A percentile compares a stretch with the other conserved stretches of the same genome.
These are phyloP conservation scores for Hemaris fuciformis DNA, from an alignment of 2,888 invertebrate species.

Conservation along the genomic window DNA sequence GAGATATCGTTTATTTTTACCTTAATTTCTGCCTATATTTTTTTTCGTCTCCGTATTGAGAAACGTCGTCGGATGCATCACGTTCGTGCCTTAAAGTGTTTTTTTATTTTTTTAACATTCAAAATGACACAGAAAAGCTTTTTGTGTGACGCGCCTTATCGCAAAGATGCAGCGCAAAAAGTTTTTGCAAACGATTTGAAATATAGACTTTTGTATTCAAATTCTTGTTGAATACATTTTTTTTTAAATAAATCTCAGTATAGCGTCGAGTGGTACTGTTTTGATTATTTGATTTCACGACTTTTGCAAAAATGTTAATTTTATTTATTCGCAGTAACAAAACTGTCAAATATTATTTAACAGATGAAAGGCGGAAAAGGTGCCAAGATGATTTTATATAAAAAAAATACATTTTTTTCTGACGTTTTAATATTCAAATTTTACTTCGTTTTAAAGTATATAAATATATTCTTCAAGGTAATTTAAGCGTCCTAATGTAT, in stretches of 20 bases:
- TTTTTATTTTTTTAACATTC: constrained; percentile 45
- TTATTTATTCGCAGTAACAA: constrained; percentile 2
- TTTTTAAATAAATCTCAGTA: constrained; percentile 14
- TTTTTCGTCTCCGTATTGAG: constrained; percentile 59
- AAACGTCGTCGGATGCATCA: constrained; percentile 70
- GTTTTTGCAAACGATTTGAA: constrained; percentile 42
- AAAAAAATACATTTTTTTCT: neutral
- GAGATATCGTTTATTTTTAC: constrained; percentile 39
- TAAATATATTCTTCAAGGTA: neutral
- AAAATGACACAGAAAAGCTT: constrained; percentile 77
- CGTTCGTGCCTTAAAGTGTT: constrained; percentile 48
- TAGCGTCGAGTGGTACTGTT: constrained; percentile 19
- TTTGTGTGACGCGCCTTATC: constrained; percentile 75
- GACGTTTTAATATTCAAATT: neutral
- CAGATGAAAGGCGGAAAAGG: neutral
- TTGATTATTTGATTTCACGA: constrained; percentile 18
- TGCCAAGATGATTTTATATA: neutral
- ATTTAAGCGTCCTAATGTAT: neutral
- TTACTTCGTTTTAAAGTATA: neutral
- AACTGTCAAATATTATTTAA: neutral
- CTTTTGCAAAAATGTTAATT: constrained; percentile 13
- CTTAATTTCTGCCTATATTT: constrained; percentile 41
- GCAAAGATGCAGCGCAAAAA: constrained; percentile 54
- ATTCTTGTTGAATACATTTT: constrained; percentile 37
- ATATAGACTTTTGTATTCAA: constrained; percentile 61